A percentile compares a stretch with the other conserved stretches of the same genome.
Evolutionary conservation across 1,140 invertebrate genomes (phyloP).

Genomic region (Lepidurus couesii): DNA sequence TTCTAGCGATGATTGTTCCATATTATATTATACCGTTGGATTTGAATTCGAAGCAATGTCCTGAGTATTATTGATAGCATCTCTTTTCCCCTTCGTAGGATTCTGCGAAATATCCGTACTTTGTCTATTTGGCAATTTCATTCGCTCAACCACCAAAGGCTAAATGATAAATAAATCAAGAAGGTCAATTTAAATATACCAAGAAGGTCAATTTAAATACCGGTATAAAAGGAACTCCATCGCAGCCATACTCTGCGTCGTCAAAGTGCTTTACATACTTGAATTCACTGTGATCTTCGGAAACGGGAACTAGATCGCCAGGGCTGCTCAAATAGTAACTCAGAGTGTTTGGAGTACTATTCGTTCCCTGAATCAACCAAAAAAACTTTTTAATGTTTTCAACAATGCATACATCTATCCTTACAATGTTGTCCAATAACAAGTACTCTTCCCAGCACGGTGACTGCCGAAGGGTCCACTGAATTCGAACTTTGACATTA

Average conservation of each 20-base stretch:
- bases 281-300: conserved; percentile 22
- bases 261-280: background rate
- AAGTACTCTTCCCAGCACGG: conserved; percentile 46
- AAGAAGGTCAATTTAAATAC: background rate
- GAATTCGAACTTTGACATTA: conserved; percentile 39
- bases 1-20: background rate
- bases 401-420: conserved; percentile 33
- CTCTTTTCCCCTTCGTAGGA: background rate
- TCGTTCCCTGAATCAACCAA: conserved; percentile 38
- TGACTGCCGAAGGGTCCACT: conserved; percentile 42
- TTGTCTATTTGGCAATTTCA: background rate
- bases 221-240: conserved; percentile 25
- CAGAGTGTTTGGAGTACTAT: conserved; percentile 38
- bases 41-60: background rate
- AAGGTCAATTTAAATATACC: too few relatives aligned
- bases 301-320: conserved; percentile 15
- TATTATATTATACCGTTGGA: background rate
- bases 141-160: conserved; percentile 1
- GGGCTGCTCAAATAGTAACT: conserved; percentile 24
- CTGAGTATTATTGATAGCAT: background rate
- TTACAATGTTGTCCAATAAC: conserved; percentile 40
- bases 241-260: background rate
- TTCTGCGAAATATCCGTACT: background rate
- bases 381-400: conserved; percentile 8
- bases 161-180: background rate